These are phyloP conservation scores for Ochotona curzoniae DNA, from an alignment of 2,113 vertebrate species.

Conservation along the genomic window DNA sequence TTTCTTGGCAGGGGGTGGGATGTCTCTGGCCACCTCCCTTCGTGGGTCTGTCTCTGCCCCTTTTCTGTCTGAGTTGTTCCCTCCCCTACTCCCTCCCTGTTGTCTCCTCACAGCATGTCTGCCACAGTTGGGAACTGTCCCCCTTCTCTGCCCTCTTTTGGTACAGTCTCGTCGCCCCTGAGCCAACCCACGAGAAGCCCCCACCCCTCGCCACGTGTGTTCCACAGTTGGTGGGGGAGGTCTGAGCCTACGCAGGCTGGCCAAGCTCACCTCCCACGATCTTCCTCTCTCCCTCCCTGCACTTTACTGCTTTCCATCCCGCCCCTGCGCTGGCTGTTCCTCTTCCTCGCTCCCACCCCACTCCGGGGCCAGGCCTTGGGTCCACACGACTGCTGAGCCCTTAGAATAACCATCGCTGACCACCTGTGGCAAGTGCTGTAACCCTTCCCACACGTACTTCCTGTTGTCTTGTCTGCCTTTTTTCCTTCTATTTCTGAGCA, in stretches of 20 bases:
- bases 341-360: background rate
- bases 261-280: background rate
- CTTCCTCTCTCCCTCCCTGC: background rate
- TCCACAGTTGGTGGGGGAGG: too few relatives aligned
- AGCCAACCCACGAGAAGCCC: background rate
- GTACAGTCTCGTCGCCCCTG: background rate
- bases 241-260: background rate
- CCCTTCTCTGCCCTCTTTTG: background rate
- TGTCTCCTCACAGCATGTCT: background rate
- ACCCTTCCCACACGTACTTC: constrained; percentile 45
- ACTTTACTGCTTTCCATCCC: background rate
- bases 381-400: background rate
- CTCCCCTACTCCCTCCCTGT: background rate
- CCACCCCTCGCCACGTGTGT: rapidly evolving
- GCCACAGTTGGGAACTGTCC: background rate
- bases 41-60: background rate
- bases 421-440: background rate
- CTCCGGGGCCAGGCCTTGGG: background rate
- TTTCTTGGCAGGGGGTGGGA: background rate
- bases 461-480: constrained; percentile 43
- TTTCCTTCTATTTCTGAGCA: constrained; percentile 1
- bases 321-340: background rate
- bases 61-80: too few relatives aligned
- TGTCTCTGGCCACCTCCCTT: background rate
- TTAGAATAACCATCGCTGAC: background rate